These are phyloP conservation scores for Gnathonemus longibarbis DNA, from an alignment of 2,113 vertebrate genomes.

Conservation along the genomic window DNA sequence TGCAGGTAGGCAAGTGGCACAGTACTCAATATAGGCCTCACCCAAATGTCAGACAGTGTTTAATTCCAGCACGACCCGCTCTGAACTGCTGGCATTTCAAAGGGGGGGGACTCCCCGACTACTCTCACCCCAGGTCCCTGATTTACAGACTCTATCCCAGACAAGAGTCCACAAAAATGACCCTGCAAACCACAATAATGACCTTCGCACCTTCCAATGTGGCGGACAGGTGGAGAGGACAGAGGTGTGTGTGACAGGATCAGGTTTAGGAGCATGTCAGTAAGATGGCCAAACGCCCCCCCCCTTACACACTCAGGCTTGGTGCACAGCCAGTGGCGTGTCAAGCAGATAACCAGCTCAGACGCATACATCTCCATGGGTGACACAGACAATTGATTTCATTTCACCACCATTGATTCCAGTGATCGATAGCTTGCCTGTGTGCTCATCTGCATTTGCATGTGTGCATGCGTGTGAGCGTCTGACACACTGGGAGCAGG, in stretches of 20 bases:
- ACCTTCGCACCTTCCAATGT: neutral
- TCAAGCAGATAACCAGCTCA: neutral
- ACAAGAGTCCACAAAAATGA: neutral
- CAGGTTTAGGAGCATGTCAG: constrained; percentile 67
- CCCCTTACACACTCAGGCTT: constrained; percentile 17
- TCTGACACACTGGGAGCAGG: neutral
- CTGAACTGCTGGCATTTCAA: neutral
- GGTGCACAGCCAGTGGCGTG: constrained; percentile 16
- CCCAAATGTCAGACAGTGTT: neutral
- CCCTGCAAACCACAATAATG: neutral
- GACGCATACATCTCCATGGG: neutral
- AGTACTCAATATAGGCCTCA: neutral
- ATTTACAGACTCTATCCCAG: neutral
- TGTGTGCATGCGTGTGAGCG: neutral
- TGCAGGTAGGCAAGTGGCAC: neutral
- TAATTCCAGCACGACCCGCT: neutral
- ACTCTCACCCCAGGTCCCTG: neutral
- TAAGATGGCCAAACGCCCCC: constrained; percentile 55
- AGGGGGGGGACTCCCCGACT: neutral
- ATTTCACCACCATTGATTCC: neutral
- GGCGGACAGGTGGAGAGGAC: constrained; percentile 10
- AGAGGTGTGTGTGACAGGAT: constrained; percentile 51
- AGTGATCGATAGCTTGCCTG: neutral
- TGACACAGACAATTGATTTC: neutral
- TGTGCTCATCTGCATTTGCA: neutral